Conservation (phyloP, 2,797 vertebrate genomes). For the Jordanella pulchra region DNA sequence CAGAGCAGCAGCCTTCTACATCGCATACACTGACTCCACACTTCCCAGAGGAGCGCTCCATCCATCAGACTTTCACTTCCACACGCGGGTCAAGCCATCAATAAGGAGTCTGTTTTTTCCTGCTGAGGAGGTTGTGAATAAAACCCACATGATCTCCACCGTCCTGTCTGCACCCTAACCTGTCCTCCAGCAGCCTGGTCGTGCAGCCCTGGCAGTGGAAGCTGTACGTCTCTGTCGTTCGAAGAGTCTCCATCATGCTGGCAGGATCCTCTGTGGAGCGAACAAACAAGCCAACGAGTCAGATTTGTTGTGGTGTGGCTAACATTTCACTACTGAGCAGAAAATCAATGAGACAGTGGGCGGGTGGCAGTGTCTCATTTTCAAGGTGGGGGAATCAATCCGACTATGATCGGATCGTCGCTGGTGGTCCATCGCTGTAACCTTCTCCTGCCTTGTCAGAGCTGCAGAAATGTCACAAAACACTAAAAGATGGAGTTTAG, state of each 20-base stretch:
- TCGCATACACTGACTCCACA: constrained; percentile 35
- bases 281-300: constrained; percentile 57
- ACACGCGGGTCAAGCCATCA: constrained; percentile 41
- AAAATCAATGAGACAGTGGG: constrained; percentile 47
- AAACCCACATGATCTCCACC: constrained; percentile 42
- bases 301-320: constrained; percentile 37
- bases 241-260: constrained; percentile 77
- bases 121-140: constrained; percentile 48
- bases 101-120: constrained; percentile 50
- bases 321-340: constrained; percentile 43
- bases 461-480: constrained; percentile 8
- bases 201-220: constrained; percentile 91
- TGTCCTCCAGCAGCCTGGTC: constrained; percentile 80
- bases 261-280: constrained; percentile 74
- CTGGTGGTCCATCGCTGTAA: constrained; percentile 33
- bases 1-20: constrained; percentile 34
- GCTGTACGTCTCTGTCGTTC: constrained; percentile 77
- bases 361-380: constrained; percentile 21
- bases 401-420: constrained; percentile 52
- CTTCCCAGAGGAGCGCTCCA: constrained; percentile 32
- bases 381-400: constrained; percentile 44
- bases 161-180: constrained; percentile 78
- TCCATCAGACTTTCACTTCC: constrained; percentile 53
- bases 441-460: constrained; percentile 11
- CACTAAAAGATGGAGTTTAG: constrained; percentile 25